Evolutionary conservation across 2,888 invertebrate species (phyloP).

Genomic region (Gastrophysa polygoni): DNA sequence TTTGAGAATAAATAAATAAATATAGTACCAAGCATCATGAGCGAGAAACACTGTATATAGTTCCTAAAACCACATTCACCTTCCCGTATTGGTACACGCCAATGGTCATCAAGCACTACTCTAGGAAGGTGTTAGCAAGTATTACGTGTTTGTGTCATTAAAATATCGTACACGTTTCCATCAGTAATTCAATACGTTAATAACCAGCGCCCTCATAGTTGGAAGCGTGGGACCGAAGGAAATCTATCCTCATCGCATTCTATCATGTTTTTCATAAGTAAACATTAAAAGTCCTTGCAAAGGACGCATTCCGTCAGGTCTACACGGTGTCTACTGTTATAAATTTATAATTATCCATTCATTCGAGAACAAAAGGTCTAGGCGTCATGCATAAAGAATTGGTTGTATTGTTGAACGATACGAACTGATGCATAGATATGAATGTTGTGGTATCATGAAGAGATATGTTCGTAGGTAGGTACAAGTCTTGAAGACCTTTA

Average conservation of each 20-base stretch:
- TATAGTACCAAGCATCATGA: too few relatives aligned
- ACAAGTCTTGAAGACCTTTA: too few relatives aligned
- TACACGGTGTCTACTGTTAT: slow-evolving; percentile 39
- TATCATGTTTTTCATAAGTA: slow-evolving; percentile 34
- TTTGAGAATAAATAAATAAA: too few relatives aligned
- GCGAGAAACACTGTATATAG: too few relatives aligned
- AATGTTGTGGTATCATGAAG: not conserved
- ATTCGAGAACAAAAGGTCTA: slow-evolving; percentile 39
- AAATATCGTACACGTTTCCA: slow-evolving; percentile 3
- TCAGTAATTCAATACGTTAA: slow-evolving; percentile 17
- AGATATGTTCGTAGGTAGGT: too few relatives aligned
- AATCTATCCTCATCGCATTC: slow-evolving; percentile 28
- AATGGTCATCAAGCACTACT: too few relatives aligned
- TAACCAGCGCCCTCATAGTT: not conserved
- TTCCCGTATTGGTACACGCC: too few relatives aligned
- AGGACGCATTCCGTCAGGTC: slow-evolving; percentile 49
- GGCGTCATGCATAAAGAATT: slow-evolving; percentile 30
- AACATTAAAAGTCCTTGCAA: slow-evolving; percentile 47
- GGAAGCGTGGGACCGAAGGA: slow-evolving; percentile 28
- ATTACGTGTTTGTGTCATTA: not conserved
- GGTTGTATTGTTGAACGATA: slow-evolving; percentile 5
- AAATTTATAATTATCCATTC: slow-evolving; percentile 37
- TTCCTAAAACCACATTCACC: too few relatives aligned
- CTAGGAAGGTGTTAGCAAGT: not conserved
- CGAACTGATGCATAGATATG: not conserved